Percentiles rank a stretch among this genome's conserved stretches.
These are phyloP conservation scores for Argynnis bischoffii DNA, from an alignment of 2,888 invertebrate genomes.

Conservation along the genomic window DNA sequence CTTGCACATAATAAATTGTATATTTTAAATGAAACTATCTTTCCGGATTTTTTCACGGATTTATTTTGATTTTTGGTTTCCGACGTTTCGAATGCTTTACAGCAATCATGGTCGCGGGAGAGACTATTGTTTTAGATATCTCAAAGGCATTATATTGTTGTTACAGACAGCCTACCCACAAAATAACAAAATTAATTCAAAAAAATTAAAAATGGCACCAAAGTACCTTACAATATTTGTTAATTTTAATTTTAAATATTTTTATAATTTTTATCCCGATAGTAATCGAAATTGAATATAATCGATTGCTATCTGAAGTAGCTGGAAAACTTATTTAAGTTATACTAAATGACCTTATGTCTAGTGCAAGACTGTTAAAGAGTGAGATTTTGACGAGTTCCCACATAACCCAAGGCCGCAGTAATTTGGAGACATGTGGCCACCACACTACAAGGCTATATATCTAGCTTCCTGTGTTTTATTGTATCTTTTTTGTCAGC, in stretches of 20 bases:
- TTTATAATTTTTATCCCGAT: background rate
- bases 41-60: too few species aligned
- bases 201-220: too few species aligned
- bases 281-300: background rate
- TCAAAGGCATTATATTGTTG: too few species aligned
- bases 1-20: too few species aligned
- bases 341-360: slow-evolving; percentile 51
- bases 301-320: background rate
- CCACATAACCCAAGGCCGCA: slow-evolving; percentile 73
- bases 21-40: too few species aligned
- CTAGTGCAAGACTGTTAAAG: slow-evolving; percentile 63
- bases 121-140: too few species aligned
- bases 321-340: slow-evolving; percentile 7
- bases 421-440: slow-evolving; percentile 76
- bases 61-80: too few species aligned
- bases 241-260: background rate
- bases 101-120: too few species aligned
- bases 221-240: too few species aligned
- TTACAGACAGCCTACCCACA: too few species aligned
- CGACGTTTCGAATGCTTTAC: too few species aligned
- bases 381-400: slow-evolving; percentile 64
- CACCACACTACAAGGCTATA: slow-evolving; percentile 67
- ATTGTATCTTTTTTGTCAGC: slow-evolving; percentile 27
- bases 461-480: slow-evolving; percentile 45
- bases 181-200: too few species aligned